Base-by-base conservation (phyloP, 1,140 invertebrate genomes). In the Paraescarpia echinospica region DNA sequence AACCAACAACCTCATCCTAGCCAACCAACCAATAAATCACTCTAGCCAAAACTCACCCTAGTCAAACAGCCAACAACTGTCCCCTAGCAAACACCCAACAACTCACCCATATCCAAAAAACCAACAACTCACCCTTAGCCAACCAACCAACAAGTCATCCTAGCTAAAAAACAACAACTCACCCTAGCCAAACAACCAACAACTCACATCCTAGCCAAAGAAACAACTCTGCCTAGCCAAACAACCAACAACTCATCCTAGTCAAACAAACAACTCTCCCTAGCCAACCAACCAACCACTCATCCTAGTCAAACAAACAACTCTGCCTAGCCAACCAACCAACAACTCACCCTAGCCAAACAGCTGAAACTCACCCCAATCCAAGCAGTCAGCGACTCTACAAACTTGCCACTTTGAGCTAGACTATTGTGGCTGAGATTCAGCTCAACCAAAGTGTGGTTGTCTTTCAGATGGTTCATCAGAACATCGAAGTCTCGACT, bases 381-480 rank as follows among this genome's bases (percentile, higher is more conserved):
- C 35, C 93, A 93, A 33, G 22, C 33, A 9, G 91, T 91, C 12
- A 95, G 89, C 14, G 93, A 94, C 34, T 93, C 93, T 31, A 94
- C 93, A 35, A 95, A 93, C 51, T 92, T 92, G 14, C 90, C 92
- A 22, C 93, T 93, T 89, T 95, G 94, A 27, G 94, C 92, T 33
- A 95, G 88, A 18, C 93, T 92, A 93, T 95, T 95, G 51, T 93
- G 94, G 93, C 93, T 94, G 4, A 95, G 91, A 92, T 95, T 94
- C 18, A 95, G 91, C 18, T 95, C 94, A 35, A 92, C 93, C 18
- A 95, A 91, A 35, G 91, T 93, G 9, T 90, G 93, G 91, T 95
- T 95, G 31, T 94, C 94, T 48, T 92, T 92, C n/a, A 95, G 91
- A 48, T 94, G 93, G 34, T 94, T 94, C 34, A 95, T 92, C 14